These are phyloP conservation scores for Tachina fera DNA, from an alignment of 2,888 invertebrate genomes.

Conservation along the genomic window DNA sequence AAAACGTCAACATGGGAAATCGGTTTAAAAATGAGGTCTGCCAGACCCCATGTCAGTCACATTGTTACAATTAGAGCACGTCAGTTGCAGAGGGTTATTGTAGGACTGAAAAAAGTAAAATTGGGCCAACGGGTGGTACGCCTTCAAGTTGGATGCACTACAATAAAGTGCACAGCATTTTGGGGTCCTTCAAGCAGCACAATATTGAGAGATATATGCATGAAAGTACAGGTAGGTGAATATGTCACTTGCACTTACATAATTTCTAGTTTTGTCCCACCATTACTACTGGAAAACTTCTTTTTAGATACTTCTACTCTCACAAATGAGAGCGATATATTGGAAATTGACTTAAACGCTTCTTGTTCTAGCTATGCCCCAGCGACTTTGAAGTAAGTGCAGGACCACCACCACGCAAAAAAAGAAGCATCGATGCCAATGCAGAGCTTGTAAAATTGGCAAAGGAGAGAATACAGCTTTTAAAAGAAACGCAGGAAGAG, in stretches of 20 bases:
- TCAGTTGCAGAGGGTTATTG: no score
- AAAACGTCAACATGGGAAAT: no score
- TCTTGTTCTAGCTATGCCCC: not conserved
- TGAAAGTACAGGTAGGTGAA: slow-evolving; percentile 5
- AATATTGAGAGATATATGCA: not conserved
- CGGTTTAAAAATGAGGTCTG: no score
- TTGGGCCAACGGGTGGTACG: slow-evolving; percentile 4
- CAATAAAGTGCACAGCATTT: no score
- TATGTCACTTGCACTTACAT: not conserved
- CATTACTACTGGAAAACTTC: no score
- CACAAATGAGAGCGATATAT: not conserved
- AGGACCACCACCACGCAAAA: not conserved
- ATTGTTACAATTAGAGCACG: no score
- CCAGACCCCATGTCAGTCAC: no score
- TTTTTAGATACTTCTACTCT: slow-evolving; percentile 2
- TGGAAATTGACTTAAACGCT: not conserved
- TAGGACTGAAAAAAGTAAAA: slow-evolving; percentile 2
- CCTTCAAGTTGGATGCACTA: not conserved
- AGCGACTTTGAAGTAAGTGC: not conserved
- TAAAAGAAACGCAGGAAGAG: not conserved
- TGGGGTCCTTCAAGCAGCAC: not conserved
- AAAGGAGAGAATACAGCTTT: not conserved
- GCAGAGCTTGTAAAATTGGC: not conserved
- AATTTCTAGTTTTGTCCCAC: not conserved
- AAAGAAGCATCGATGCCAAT: not conserved